Evolutionary conservation across 2,113 vertebrate species (phyloP).

Genomic region (Forbesichthys papilliferus): DNA sequence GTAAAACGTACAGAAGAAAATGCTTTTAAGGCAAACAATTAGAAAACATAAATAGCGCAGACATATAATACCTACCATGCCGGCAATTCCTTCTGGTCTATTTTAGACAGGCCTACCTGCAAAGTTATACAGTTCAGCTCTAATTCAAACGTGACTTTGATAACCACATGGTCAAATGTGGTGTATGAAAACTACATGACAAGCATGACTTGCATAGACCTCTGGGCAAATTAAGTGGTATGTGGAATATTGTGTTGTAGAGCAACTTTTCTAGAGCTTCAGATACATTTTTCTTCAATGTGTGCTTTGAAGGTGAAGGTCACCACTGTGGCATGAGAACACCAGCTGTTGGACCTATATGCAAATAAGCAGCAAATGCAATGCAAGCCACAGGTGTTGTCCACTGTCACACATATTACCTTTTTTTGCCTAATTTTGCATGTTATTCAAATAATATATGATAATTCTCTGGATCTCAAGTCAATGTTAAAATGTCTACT

Average conservation of each 20-base stretch:
- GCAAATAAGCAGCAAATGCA: slow-evolving; percentile 33
- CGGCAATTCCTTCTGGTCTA: slow-evolving; percentile 8
- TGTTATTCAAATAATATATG: neutral
- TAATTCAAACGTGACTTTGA: slow-evolving; percentile 25
- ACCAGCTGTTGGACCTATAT: slow-evolving; percentile 31
- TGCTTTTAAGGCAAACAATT: too few relatives aligned
- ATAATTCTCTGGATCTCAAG: neutral
- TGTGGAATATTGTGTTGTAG: slow-evolving; percentile 13
- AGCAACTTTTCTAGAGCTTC: slow-evolving; percentile 36
- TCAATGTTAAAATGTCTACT: neutral
- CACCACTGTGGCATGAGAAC: slow-evolving; percentile 15
- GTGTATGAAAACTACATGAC: too few relatives aligned
- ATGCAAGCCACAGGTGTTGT: slow-evolving; percentile 30
- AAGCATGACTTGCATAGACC: neutral
- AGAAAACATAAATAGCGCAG: neutral
- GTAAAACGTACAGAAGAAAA: too few relatives aligned
- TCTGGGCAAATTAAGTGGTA: slow-evolving; percentile 51
- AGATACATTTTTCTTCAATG: slow-evolving; percentile 2
- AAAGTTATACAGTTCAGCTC: slow-evolving; percentile 23
- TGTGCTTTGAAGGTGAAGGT: slow-evolving; percentile 32
- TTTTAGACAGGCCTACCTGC: slow-evolving; percentile 1
- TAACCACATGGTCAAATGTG: neutral
- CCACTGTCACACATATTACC: slow-evolving; percentile 4
- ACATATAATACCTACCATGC: slow-evolving; percentile 15
- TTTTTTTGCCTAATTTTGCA: neutral